Evolutionary conservation across 2,113 vertebrate genomes (phyloP).

Genomic region (Burhinus bistriatus): DNA sequence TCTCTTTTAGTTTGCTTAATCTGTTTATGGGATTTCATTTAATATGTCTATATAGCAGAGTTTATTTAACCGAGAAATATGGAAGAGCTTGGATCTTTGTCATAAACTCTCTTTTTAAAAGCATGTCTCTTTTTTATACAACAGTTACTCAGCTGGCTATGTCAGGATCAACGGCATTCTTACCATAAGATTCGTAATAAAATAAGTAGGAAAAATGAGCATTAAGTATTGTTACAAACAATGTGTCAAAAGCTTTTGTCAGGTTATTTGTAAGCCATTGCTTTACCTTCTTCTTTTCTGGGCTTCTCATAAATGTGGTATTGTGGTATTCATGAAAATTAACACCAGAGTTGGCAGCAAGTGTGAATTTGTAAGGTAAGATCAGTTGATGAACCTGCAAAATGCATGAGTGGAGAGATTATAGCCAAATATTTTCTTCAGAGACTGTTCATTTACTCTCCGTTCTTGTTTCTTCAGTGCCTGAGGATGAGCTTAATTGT

Average conservation of each 20-base stretch:
- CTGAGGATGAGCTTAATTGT: background rate
- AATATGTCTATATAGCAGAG: background rate
- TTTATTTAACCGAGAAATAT: background rate
- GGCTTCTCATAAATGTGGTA: background rate
- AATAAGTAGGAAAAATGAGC: background rate
- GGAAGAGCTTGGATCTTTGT: background rate
- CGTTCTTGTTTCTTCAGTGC: background rate
- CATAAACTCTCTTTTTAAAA: background rate
- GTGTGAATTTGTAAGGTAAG: rapidly evolving
- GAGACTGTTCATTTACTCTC: background rate
- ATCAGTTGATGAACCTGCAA: background rate
- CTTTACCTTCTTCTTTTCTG: background rate
- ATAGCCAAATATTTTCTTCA: background rate
- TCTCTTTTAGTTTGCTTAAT: background rate
- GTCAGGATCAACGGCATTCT: background rate
- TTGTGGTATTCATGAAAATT: background rate
- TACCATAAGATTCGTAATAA: background rate
- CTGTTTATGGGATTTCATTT: background rate
- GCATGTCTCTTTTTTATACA: background rate
- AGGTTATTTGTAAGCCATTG: background rate
- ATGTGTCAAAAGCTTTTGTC: background rate
- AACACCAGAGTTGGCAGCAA: background rate
- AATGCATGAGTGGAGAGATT: background rate
- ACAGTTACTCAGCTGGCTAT: background rate
- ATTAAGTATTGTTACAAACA: background rate